These are phyloP conservation scores for Lerista edwardsae DNA, from an alignment of 2,797 vertebrate species.

Conservation along the genomic window DNA sequence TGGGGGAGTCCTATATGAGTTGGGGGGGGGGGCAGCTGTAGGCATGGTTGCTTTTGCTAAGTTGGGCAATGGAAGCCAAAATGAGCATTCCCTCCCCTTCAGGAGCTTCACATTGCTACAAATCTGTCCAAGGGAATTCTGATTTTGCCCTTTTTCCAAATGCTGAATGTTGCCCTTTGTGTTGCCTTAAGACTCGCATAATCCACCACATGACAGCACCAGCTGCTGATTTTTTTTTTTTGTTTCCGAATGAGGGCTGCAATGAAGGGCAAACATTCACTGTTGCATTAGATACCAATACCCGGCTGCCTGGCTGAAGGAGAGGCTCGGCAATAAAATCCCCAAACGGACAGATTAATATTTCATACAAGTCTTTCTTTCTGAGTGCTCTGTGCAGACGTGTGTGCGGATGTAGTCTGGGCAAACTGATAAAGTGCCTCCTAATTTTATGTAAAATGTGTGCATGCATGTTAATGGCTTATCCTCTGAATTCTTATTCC, in stretches of 20 bases:
- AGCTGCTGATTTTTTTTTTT: not conserved
- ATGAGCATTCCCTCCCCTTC: not conserved
- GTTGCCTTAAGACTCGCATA: rapidly evolving
- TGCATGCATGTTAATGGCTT: slow-evolving; percentile 7
- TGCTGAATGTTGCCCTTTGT: slow-evolving; percentile 18
- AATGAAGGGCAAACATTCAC: not conserved
- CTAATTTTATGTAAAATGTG: slow-evolving; percentile 45
- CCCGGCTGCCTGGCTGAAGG: slow-evolving; percentile 14
- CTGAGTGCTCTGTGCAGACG: not conserved
- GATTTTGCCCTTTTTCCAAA: not conserved
- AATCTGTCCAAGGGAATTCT: slow-evolving; percentile 2
- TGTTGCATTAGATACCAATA: not conserved
- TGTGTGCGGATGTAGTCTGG: slow-evolving; percentile 16
- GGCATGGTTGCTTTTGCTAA: slow-evolving; percentile 39
- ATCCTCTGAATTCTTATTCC: not conserved
- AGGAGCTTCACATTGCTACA: slow-evolving; percentile 31
- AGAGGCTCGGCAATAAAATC: not conserved
- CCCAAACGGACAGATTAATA: slow-evolving; percentile 8
- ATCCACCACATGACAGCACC: not conserved
- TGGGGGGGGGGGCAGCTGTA: slow-evolving; percentile 25
- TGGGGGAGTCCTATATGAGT: slow-evolving; percentile 47
- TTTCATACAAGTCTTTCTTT: slow-evolving; percentile 3
- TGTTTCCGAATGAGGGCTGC: not conserved
- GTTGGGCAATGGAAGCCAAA: slow-evolving; percentile 34
- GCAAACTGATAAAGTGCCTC: slow-evolving; percentile 10